Base-by-base conservation (phyloP, 2,888 invertebrate species). In the Pegoplata infirma region DNA sequence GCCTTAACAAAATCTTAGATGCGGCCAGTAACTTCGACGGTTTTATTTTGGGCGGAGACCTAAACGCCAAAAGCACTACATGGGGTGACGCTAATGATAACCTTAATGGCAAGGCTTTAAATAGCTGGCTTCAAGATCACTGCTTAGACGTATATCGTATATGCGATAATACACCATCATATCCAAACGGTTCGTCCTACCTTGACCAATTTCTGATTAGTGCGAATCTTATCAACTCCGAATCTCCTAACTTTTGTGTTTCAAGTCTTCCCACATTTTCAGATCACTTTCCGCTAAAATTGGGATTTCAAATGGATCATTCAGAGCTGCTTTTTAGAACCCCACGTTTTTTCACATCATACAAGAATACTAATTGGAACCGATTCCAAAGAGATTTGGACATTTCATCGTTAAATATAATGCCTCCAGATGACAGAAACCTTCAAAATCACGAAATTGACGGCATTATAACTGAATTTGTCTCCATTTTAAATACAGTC, bases 31-130 rank as follows among this genome's bases (percentile, higher is more conserved):
- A 53, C 28, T 53, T 55, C 46, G 66, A 32, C 8, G 32, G 55
- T 1, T n/a, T 67, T 17, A 46, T 67, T 2, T 4, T 55, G 0
- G 66, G 55, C 2, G 44, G 55, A 10, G 66, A 67, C n/a, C 23
- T 67, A 10, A 67, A 67, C 17, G 23, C 40, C 2, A 44, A 32
- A 32, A 2, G 10, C 8, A n/a, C n/a, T 6, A 5, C 14, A 8
- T 51, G 51, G 51, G 51, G 51, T 10, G 51, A 51, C 12, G 8
- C 3, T 5, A 6, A 3, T 5, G 25, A 25, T 5, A 58, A 44
- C 10, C 21, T n/a, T 16, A 58, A 58, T 21, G 58, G 44, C 12
- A 58, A 21, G 40, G 12, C 40, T 40, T 7, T 14, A 25, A 3
- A 17, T 17, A 1, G 8, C 8, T 32, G 32, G 5, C 8, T 32